These are phyloP conservation scores for Anomalospiza imberbis DNA, from an alignment of 2,797 vertebrate species.

Conservation along the genomic window DNA sequence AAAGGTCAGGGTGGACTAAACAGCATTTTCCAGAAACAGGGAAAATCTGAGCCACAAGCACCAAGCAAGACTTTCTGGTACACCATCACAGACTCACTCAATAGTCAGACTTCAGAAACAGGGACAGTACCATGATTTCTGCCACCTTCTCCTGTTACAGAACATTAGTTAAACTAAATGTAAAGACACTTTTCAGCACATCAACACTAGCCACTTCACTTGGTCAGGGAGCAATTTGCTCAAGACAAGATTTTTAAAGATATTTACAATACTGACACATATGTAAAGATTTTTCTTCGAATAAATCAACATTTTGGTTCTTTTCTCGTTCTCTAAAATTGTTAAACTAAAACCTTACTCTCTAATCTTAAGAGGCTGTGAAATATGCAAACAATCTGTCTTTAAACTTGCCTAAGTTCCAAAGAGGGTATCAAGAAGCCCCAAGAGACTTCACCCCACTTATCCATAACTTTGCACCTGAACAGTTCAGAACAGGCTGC, in stretches of 20 bases:
- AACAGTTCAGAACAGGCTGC: not conserved
- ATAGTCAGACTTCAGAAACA: not conserved
- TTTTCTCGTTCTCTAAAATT: not conserved
- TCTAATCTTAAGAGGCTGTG: not conserved
- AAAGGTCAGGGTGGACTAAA: not conserved
- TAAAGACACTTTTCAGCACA: not conserved
- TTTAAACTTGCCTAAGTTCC: not conserved
- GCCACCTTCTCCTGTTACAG: not conserved
- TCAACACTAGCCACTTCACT: not conserved
- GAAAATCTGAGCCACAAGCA: not conserved
- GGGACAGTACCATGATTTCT: not conserved
- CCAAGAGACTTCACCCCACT: not conserved
- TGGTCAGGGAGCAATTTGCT: not conserved
- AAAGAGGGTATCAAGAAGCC: not conserved
- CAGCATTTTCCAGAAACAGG: not conserved
- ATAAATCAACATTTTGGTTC: not conserved
- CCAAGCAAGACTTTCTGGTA: not conserved
- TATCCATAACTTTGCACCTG: not conserved
- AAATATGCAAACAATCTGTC: not conserved
- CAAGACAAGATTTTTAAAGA: not conserved
- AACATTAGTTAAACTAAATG: not conserved
- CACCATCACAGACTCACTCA: not conserved
- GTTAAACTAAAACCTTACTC: not conserved
- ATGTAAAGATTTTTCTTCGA: accelerated
- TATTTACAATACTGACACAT: not conserved